phyloP scores from a whole-genome alignment of 2,888 invertebrate species.

The Chromoteleia sp. region DNA sequence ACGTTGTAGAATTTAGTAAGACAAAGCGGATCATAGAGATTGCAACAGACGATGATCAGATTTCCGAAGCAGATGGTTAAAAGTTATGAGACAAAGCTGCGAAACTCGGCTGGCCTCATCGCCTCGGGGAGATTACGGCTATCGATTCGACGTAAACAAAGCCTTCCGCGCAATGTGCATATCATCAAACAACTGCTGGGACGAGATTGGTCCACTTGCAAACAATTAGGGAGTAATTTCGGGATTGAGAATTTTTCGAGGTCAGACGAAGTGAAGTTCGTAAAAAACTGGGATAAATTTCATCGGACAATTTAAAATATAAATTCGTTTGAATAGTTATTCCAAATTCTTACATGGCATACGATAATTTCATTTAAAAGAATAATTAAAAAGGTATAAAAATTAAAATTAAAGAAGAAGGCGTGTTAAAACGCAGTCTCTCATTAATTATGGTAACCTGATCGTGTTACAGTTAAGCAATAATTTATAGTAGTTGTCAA shows the following conservation, averaged over 20 bases:
- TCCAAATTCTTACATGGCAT: too few species aligned
- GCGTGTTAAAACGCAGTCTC: too few species aligned
- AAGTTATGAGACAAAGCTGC: conserved; percentile 56
- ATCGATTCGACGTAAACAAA: conserved; percentile 55
- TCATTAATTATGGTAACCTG: too few species aligned
- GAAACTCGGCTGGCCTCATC: conserved; percentile 52
- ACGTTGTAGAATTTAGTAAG: too few species aligned
- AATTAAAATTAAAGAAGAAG: too few species aligned
- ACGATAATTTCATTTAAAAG: too few species aligned
- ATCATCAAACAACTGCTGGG: conserved; percentile 25
- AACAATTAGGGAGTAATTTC: conserved; percentile 21
- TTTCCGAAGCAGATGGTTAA: conserved; percentile 66
- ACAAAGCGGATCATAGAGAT: conserved; percentile 39
- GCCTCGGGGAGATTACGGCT: conserved; percentile 58
- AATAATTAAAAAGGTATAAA: too few species aligned
- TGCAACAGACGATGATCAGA: conserved; percentile 46
- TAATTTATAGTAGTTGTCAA: too few species aligned
- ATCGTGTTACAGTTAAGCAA: too few species aligned
- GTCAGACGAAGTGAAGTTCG: conserved; percentile 4
- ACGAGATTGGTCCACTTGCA: conserved; percentile 22
- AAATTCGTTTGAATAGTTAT: too few species aligned
- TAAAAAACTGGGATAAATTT: not conserved
- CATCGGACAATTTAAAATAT: too few species aligned
- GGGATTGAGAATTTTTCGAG: conserved; percentile 11
- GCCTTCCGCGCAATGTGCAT: conserved; percentile 36